Conservation (phyloP, 2,888 invertebrate species). For the Drosophila falleni region DNA sequence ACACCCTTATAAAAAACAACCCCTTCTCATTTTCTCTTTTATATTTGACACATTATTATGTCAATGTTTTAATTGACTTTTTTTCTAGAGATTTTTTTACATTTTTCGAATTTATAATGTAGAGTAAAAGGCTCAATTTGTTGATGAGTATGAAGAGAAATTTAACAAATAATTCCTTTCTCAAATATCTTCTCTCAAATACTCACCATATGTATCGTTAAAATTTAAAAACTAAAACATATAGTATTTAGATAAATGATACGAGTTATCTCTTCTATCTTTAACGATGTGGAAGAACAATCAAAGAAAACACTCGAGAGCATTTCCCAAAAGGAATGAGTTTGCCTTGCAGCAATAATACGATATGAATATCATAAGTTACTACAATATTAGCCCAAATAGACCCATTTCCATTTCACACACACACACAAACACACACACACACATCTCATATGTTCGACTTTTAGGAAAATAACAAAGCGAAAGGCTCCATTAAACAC, state of each 20-base stretch:
- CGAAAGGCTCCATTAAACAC: conserved; percentile 74
- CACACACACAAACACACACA: conserved; percentile 13
- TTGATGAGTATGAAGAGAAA: too few species aligned
- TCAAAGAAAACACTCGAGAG: conserved; percentile 15
- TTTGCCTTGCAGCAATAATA: conserved; percentile 56
- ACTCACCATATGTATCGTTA: too few species aligned
- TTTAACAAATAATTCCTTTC: too few species aligned
- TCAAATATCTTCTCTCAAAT: too few species aligned
- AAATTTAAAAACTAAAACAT: neutral
- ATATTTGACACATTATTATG: conserved; percentile 12
- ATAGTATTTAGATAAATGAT: conserved; percentile 2
- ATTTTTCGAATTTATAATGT: too few species aligned
- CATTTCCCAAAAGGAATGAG: conserved; percentile 25
- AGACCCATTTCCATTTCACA: conserved; percentile 66
- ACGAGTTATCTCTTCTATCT: conserved; percentile 2
- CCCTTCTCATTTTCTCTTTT: neutral
- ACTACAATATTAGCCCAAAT: conserved; percentile 78
- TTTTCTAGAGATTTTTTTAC: neutral
- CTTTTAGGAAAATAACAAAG: conserved; percentile 50
- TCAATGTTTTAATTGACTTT: conserved; percentile 12
- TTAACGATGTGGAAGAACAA: conserved; percentile 22
- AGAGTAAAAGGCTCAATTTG: too few species aligned
- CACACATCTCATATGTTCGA: conserved; percentile 45
- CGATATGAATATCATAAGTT: conserved; percentile 74
- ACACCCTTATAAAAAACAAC: neutral